Conservation (phyloP, 1,140 invertebrate species). For the Cotesia glomerata region DNA sequence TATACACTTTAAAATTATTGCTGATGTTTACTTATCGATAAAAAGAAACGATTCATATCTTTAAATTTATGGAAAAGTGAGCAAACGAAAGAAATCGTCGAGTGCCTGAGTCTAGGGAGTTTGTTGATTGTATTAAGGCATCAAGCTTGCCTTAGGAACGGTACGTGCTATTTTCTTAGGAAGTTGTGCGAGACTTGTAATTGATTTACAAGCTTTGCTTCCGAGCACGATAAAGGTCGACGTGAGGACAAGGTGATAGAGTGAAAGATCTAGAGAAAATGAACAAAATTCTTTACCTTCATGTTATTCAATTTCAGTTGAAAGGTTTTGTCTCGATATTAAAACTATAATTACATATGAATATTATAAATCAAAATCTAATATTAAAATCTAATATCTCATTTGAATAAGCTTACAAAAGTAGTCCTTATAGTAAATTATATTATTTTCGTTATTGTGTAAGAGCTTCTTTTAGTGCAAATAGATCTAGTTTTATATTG, state of each 20-base stretch:
- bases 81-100: conserved; percentile 3
- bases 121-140: conserved; percentile 58
- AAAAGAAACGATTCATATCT: background rate
- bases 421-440: too few species aligned
- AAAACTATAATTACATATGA: background rate
- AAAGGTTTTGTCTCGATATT: background rate
- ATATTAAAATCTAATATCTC: too few species aligned
- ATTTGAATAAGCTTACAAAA: too few species aligned
- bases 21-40: too few species aligned
- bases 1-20: too few species aligned
- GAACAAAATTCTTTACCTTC: background rate
- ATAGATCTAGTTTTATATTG: background rate
- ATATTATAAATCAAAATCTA: background rate
- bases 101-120: conserved; percentile 46
- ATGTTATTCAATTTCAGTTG: background rate
- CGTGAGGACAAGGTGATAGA: conserved; percentile 14
- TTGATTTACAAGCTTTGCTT: conserved; percentile 59
- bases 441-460: too few species aligned
- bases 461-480: too few species aligned
- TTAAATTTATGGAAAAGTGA: conserved; percentile 10
- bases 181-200: conserved; percentile 51
- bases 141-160: conserved; percentile 41
- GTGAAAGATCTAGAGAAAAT: conserved; percentile 5
- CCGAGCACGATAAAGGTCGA: conserved; percentile 25
- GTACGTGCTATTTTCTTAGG: conserved; percentile 56